phyloP scores from a whole-genome alignment of 2,888 invertebrate genomes.

The Dromius quadrimaculatus region DNA sequence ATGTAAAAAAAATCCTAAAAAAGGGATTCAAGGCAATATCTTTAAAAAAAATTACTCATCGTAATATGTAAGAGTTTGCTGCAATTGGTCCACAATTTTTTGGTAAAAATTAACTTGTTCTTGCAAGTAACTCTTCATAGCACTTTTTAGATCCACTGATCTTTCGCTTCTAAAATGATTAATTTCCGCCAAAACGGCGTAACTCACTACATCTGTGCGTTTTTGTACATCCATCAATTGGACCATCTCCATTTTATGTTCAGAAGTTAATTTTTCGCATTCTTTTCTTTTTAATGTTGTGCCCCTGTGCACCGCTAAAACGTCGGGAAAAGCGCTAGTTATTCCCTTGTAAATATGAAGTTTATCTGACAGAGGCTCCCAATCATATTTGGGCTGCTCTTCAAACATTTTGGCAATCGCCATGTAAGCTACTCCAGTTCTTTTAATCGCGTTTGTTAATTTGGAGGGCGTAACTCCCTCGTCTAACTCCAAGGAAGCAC shows the following conservation, averaged over 20 bases:
- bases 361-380: constrained; percentile 91
- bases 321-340: constrained; percentile 90
- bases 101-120: constrained; percentile 95
- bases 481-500: constrained; percentile 86
- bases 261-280: constrained; percentile 82
- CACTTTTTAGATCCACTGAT: constrained; percentile 84
- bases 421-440: constrained; percentile 90
- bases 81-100: constrained; percentile 81
- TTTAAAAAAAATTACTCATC: constrained; percentile 65
- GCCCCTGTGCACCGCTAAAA: constrained; percentile 88
- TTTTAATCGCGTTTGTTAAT: constrained; percentile 81
- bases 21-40: background rate
- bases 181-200: constrained; percentile 93
- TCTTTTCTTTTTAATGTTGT: constrained; percentile 91
- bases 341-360: constrained; percentile 96
- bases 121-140: constrained; percentile 86
- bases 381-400: constrained; percentile 90
- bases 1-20: background rate
- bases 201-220: constrained; percentile 92
- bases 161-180: constrained; percentile 92
- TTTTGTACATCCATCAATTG: constrained; percentile 85
- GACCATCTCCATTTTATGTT: constrained; percentile 85
- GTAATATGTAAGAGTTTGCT: constrained; percentile 71
- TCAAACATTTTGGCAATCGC: constrained; percentile 91
- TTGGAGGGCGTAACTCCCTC: constrained; percentile 76